Conservation (phyloP, 2,888 invertebrate species). For the Ditula angustiorana region DNA sequence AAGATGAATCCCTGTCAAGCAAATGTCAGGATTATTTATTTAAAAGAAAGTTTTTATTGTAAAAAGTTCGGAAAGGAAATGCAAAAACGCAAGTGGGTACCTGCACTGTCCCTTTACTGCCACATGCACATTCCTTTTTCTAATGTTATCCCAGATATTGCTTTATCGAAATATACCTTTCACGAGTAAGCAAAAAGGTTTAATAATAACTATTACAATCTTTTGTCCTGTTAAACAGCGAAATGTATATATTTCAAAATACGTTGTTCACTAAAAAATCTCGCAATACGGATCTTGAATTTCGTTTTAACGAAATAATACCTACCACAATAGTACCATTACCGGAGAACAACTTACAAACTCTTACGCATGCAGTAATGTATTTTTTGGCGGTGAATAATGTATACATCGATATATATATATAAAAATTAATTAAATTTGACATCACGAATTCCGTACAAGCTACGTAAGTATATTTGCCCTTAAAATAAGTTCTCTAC, state of each 20-base stretch:
- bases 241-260: conserved; percentile 32
- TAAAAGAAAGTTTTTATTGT: conserved; percentile 85
- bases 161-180: conserved; percentile 70
- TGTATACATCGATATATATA: no score
- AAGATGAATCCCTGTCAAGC: conserved; percentile 80
- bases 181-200: conserved; percentile 64
- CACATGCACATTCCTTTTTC: conserved; percentile 79
- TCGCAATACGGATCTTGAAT: no score
- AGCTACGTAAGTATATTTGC: no score
- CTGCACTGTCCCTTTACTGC: conserved; percentile 79
- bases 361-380: no score
- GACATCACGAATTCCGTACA: no score
- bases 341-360: no score
- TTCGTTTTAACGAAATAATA: no score
- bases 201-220: conserved; percentile 61
- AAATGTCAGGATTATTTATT: conserved; percentile 82
- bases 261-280: no score
- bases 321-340: no score
- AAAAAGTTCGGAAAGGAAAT: conserved; percentile 84
- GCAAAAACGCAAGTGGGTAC: conserved; percentile 81
- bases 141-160: conserved; percentile 69
- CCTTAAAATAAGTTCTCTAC: no score
- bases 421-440: no score
- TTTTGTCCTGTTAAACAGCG: conserved; percentile 61
- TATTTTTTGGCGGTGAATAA: no score